Percentiles rank a stretch among this genome's conserved stretches.
Conservation (phyloP, 2,888 invertebrate genomes). For the Sesia bembeciformis region DNA sequence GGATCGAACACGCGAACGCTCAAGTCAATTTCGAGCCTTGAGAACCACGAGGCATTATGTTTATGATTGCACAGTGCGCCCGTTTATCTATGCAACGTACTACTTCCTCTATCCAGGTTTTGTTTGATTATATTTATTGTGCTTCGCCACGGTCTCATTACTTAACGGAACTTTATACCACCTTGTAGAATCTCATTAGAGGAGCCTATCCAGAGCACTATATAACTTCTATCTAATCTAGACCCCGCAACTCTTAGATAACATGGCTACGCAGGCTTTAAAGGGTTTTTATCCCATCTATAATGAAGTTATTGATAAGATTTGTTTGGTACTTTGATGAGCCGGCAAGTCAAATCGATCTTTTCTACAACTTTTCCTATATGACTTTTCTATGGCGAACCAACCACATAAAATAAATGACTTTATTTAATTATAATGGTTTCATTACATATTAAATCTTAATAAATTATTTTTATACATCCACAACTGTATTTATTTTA, state of each 20-base stretch:
- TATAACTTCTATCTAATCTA: conserved; percentile 23
- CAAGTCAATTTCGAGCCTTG: conserved; percentile 49
- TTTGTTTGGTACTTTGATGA: neutral
- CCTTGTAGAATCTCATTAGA: conserved; percentile 50
- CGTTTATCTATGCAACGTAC: conserved; percentile 61
- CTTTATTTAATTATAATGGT: too few relatives aligned
- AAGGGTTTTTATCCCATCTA: neutral
- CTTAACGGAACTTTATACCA: conserved; percentile 40
- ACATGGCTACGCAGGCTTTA: neutral
- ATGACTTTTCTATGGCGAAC: too few relatives aligned
- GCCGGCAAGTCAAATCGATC: too few relatives aligned
- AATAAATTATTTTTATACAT: too few relatives aligned
- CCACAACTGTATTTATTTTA: too few relatives aligned
- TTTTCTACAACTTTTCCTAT: too few relatives aligned
- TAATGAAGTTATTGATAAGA: neutral
- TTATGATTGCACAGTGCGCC: conserved; percentile 38
- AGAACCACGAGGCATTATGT: conserved; percentile 31
- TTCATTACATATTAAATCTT: too few relatives aligned
- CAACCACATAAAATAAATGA: too few relatives aligned
- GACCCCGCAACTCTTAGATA: conserved; percentile 10
- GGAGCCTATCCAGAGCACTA: conserved; percentile 25
- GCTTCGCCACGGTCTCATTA: conserved; percentile 41
- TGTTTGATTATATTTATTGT: conserved; percentile 64
- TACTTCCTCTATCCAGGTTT: conserved; percentile 58
- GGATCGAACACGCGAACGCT: conserved; percentile 46